Evolutionary conservation across 2,888 invertebrate species (phyloP), one percentile per base, ranked within the genome.

Genomic region (Opisthograptis luteolata): DNA sequence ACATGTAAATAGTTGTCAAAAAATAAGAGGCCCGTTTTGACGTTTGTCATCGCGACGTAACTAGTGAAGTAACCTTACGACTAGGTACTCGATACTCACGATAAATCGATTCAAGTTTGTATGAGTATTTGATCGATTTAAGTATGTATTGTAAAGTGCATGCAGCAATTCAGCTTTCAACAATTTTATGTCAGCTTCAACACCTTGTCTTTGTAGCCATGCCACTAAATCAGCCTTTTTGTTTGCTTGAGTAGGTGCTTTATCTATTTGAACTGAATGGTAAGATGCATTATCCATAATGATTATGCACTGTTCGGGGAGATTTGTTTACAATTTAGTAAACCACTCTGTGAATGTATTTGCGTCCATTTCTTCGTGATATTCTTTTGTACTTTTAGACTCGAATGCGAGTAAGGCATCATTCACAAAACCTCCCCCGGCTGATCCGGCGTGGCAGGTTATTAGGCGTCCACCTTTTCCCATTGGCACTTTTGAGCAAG

Each of bases 401-500:
- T 22, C 22, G 12, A 35, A 35, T 10, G 22, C 35, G 3, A 20
- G 22, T 5, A 37, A 25, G 25, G 0, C 3, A 24, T 25, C 20
- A 31, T 30, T 24, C 19, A 36, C 17, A 48, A 42, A 41, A 41
- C 27, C 28, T 40, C 36, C 30, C 15, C 19, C 25, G 3, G 35
- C 41, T 42, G 41, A 42, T 22, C 48, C 47, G 13, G 40, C 20
- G 14, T 40, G 34, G 34, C 34, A 39, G 25, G 34, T 47, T 40
- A 47, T 47, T 20, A 47, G 10, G 13, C 20, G 47, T 28, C 34
- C 34, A 34, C 47, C 27, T 32, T 47, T 40, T 4, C 28, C 15
- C 15, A 15, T n/a, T 7, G 15, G 14, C 15, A 9, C 9, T 15
- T 37, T 25, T 9, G 25, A 25, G 6, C 14, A 5, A 17, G 37